Evolutionary conservation across 2,888 invertebrate genomes (phyloP), one percentile per base, ranked within the genome.

Genomic region (Zelleria hepariella): DNA sequence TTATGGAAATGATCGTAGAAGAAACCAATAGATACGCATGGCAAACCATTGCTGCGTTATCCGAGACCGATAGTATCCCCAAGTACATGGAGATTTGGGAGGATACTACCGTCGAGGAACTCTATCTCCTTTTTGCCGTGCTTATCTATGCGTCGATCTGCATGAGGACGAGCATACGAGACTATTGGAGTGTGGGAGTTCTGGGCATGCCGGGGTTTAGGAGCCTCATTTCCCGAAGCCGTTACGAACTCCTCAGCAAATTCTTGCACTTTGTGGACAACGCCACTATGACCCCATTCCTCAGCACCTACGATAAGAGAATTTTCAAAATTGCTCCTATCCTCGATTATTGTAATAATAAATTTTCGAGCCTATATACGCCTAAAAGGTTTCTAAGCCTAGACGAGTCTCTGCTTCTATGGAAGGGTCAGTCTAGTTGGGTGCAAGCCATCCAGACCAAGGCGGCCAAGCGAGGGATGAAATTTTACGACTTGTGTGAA

Each of bases 251-350:
- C 18, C 53, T 67, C 2, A 58, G 59, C 7, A 59, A 62, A 23
- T 66, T 65, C 18, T 59, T 67, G 10, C 56, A 66, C 57, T 65
- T 69, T 59, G 60, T 60, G 7, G 59, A 64, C 47, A 62, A 68
- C 59, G 59, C 61, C 24, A 49, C 32, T 24, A 42, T 58, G n/a
- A 1, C 24, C 18, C 59, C 15, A 7, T n/a, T 15, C 6, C 15
- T 56, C 5, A 47, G 57, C 51, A 48, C 49, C 24, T 57, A 62
- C 24, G 62, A 64, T 23, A 27, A 60, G 51, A 66, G 66, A 58
- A 53, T 61, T 18, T 27, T 52, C 7, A 64, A 64, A 58, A 59
- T 65, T 20, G 53, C 55, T 20, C 62, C 62, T 0, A 27, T 26
- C 63, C 62, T 57, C 48, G 51, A 62, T 4, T 58, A 62, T 42